Percentiles rank a stretch among this genome's conserved stretches.
phyloP scores from a whole-genome alignment of 2,888 invertebrate species.

The Athalia circularis region DNA sequence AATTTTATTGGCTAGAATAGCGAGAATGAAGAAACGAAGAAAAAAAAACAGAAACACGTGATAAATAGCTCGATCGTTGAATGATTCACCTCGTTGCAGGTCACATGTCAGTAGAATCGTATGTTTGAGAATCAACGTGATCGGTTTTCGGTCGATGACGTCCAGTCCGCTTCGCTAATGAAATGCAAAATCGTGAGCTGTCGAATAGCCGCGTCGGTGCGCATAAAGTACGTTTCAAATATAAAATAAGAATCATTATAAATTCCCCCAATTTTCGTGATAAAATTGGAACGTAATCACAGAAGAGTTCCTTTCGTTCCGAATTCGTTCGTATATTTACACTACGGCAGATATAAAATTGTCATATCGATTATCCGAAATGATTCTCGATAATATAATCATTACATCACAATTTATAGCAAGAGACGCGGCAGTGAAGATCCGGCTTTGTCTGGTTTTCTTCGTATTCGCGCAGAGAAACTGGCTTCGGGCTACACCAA shows the following conservation, averaged over 20 bases:
- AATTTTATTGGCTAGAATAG: neutral
- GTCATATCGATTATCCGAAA: too few relatives aligned
- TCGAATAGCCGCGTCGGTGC: neutral
- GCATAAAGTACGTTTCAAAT: neutral
- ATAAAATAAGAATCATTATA: too few relatives aligned
- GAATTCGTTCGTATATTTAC: too few relatives aligned
- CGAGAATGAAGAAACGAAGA: neutral
- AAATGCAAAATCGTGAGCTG: constrained; percentile 12
- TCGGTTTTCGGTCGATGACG: constrained; percentile 37
- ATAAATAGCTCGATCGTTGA: neutral
- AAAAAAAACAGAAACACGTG: constrained; percentile 10
- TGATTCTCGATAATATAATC: too few relatives aligned
- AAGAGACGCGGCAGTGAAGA: constrained; percentile 29
- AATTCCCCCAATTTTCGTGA: too few relatives aligned
- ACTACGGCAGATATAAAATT: too few relatives aligned
- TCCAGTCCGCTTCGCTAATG: neutral
- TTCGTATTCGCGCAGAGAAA: neutral
- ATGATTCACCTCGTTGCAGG: constrained; percentile 6
- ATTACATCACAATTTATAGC: too few relatives aligned
- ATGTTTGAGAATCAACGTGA: constrained; percentile 16
- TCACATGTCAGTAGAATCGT: constrained; percentile 19
- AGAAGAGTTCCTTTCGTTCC: too few relatives aligned
- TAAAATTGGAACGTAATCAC: too few relatives aligned
- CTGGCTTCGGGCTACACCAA: constrained; percentile 13
- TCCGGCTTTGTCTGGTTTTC: constrained; percentile 31